Evolutionary conservation across 2,797 vertebrate species (phyloP), one percentile per base, ranked within the genome.

Genomic region (Aulostomus chinensis): DNA sequence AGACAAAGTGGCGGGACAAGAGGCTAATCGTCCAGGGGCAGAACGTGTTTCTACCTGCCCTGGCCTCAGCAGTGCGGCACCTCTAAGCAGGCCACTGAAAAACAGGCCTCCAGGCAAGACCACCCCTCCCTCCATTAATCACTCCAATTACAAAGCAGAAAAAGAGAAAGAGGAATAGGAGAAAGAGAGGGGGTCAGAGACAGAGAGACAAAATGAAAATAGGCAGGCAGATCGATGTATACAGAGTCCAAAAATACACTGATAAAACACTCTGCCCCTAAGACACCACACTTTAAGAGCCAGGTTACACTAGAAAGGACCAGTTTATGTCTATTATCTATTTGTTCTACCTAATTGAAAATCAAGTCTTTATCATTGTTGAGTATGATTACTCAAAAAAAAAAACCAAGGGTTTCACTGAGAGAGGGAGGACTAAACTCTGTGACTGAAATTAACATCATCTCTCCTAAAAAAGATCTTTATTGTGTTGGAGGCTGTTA

Each of bases 81-180:
- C 77, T 76, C 74, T 80, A 63, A 80, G 70, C 67, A 80, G 78
- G 66, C 78, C 71, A 73, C 67, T 71, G 71, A 81, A 78, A 86
- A 79, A 81, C 78, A 82, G 65, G 76, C 83, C 86, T 81, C 41
- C 48, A 38, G 85, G 87, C 83, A 55, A 78, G 78, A 85, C 75
- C 83, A 85, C 80, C 84, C 74, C 78, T 75, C 77, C 86, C 74
- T 68, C 74, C 79, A 87, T 86, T 86, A 84, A 88, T 88, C 89
- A 87, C 86, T 86, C 68, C 83, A 81, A 85, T 89, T 82, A 89
- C 87, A 87, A 84, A 86, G 81, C 71, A 50, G 34, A 41, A 65
- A 78, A 55, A 78, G 53, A 78, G 28, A 84, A 58, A 76, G 20
- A 48, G 32, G 22, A 31, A 32, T 6, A 12, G 13, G 14, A 8